phyloP scores from a whole-genome alignment of 1,140 invertebrate species.

The Micrasema longulum region DNA sequence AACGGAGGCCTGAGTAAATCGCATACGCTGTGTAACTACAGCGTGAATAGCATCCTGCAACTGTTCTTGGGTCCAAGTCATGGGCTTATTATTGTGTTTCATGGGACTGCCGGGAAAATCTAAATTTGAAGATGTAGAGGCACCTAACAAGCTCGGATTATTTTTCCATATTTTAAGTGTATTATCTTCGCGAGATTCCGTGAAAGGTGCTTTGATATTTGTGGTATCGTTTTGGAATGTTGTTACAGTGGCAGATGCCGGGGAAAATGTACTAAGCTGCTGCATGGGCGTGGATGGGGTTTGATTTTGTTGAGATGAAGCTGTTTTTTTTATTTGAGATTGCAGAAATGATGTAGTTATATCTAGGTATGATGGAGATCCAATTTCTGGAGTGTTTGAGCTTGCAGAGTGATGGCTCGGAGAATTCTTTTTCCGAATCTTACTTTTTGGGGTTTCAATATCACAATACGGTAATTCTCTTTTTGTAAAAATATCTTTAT shows the following conservation, averaged over 20 bases:
- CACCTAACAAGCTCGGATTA: slow-evolving; percentile 11
- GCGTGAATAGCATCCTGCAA: slow-evolving; percentile 81
- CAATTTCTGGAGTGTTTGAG: slow-evolving; percentile 2
- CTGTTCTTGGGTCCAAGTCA: slow-evolving; percentile 81
- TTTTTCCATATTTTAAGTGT: slow-evolving; percentile 22
- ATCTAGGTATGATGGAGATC: slow-evolving; percentile 20
- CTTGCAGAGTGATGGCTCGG: not conserved
- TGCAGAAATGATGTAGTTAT: slow-evolving; percentile 18
- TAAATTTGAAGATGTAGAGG: slow-evolving; percentile 51
- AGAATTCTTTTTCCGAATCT: slow-evolving; percentile 23
- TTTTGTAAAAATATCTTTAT: slow-evolving; percentile 18
- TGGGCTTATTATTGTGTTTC: slow-evolving; percentile 71
- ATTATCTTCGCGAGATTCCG: slow-evolving; percentile 17
- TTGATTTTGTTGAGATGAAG: slow-evolving; percentile 10
- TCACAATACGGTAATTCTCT: slow-evolving; percentile 21
- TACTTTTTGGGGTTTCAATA: slow-evolving; percentile 13
- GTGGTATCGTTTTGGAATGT: not conserved
- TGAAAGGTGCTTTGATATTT: not conserved
- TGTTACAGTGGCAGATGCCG: not conserved
- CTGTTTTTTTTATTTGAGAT: slow-evolving; percentile 18
- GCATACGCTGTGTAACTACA: slow-evolving; percentile 80
- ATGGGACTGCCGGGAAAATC: slow-evolving; percentile 30
- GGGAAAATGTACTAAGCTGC: not conserved
- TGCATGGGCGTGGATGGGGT: not conserved
- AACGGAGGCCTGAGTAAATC: slow-evolving; percentile 79